These are phyloP conservation scores for Myotis lucifugus DNA, from an alignment of 2,113 vertebrate species.

Conservation along the genomic window DNA sequence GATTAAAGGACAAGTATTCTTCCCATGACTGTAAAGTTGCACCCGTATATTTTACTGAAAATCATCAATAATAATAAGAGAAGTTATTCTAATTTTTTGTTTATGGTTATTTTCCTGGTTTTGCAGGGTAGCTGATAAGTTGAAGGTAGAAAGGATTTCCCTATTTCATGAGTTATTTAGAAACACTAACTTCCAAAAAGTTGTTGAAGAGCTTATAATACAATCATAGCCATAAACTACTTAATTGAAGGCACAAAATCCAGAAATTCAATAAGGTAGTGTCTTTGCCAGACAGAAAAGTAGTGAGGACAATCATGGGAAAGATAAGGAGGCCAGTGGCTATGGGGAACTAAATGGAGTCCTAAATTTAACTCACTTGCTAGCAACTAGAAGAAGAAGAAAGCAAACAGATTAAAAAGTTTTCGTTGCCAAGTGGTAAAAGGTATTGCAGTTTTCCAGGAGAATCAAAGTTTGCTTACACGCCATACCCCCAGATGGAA, in stretches of 20 bases:
- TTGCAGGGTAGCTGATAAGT: not conserved
- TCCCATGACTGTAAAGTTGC: not conserved
- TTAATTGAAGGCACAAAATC: not conserved
- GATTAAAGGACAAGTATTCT: not conserved
- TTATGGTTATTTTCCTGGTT: not conserved
- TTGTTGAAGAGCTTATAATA: not conserved
- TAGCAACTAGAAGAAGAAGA: not conserved
- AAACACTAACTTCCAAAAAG: not conserved
- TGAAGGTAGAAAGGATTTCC: not conserved
- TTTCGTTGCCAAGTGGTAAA: not conserved
- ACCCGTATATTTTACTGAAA: not conserved
- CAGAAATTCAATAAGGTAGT: not conserved
- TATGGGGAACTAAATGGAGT: not conserved
- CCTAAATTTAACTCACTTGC: not conserved
- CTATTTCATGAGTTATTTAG: constrained; percentile 3
- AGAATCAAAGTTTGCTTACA: not conserved
- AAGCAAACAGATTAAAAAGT: not conserved
- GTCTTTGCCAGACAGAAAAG: not conserved
- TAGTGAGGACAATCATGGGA: not conserved
- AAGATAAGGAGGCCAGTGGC: not conserved
- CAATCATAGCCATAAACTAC: constrained; percentile 2
- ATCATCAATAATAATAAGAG: not conserved
- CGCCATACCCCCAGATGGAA: not conserved
- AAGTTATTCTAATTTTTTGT: not conserved
- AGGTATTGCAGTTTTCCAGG: not conserved